These are phyloP conservation scores for Dufourea novaeangliae DNA, from an alignment of 1,140 invertebrate species.

Conservation along the genomic window DNA sequence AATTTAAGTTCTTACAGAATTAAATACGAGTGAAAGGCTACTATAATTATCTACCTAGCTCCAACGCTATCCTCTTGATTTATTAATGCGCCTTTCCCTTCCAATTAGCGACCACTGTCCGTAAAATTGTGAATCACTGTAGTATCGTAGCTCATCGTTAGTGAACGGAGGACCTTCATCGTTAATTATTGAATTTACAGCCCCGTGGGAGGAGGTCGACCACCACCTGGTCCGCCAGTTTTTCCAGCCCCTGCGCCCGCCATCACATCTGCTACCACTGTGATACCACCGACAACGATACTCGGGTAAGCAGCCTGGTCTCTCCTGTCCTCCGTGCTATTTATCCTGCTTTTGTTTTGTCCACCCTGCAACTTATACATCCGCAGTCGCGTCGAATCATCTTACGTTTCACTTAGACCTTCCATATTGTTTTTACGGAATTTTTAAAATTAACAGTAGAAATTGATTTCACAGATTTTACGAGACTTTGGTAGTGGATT, in stretches of 20 bases:
- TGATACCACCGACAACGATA: constrained; percentile 74
- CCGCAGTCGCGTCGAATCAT: not conserved
- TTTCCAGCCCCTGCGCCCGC: constrained; percentile 77
- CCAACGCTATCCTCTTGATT: too few relatives aligned
- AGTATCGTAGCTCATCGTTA: not conserved
- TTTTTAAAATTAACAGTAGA: too few relatives aligned
- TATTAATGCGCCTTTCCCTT: too few relatives aligned
- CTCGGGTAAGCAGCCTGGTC: constrained; percentile 69
- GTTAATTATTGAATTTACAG: constrained; percentile 67
- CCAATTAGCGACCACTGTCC: not conserved
- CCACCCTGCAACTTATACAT: constrained; percentile 22
- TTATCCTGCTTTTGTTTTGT: constrained; percentile 35
- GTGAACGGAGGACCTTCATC: constrained; percentile 13
- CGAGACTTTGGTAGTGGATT: not conserved
- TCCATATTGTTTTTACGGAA: too few relatives aligned
- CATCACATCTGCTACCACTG: constrained; percentile 71
- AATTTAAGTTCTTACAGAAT: too few relatives aligned
- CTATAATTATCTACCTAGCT: too few relatives aligned
- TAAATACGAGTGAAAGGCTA: too few relatives aligned
- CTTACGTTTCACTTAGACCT: not conserved
- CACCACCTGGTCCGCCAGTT: constrained; percentile 79
- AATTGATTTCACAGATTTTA: not conserved
- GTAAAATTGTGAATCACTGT: not conserved
- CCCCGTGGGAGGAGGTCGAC: constrained; percentile 73
- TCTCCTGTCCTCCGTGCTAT: not conserved